Percentiles rank a stretch among this genome's conserved stretches.
Evolutionary conservation across 2,113 vertebrate species (phyloP).

Genomic region (Delphinapterus leucas): DNA sequence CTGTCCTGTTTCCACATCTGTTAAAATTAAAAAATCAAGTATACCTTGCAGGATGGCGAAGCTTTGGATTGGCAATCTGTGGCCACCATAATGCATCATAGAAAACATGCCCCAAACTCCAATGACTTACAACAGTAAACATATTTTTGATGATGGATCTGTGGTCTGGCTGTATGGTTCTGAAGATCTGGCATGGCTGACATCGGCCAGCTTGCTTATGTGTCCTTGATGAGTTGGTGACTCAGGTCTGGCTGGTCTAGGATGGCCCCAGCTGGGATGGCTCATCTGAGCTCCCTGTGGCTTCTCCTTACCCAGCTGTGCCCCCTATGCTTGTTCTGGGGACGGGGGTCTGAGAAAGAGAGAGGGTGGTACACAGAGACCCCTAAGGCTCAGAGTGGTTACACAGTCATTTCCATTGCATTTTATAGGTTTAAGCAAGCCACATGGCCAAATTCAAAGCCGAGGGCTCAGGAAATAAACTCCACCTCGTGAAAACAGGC

Average conservation of each 20-base stretch:
- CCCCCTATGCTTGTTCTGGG: background rate
- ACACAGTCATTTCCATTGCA: background rate
- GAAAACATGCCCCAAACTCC: background rate
- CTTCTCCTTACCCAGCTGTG: background rate
- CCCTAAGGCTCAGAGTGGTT: background rate
- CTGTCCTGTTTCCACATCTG: background rate
- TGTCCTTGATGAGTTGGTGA: background rate
- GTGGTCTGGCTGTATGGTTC: background rate
- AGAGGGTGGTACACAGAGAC: fast-evolving
- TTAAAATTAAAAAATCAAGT: background rate
- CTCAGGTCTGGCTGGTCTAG: background rate
- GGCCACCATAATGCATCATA: background rate
- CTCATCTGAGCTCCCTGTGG: background rate
- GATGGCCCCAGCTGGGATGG: background rate
- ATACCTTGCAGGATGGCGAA: background rate
- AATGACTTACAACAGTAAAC: background rate
- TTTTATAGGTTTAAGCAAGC: background rate
- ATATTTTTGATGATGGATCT: background rate
- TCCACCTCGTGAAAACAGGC: background rate
- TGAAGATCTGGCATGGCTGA: background rate
- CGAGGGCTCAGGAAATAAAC: background rate
- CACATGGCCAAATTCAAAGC: background rate
- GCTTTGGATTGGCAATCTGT: background rate
- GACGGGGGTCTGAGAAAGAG: background rate
- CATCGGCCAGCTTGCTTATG: background rate